Conservation (phyloP, 2,797 vertebrate genomes). For the Anguilla anguilla region DNA sequence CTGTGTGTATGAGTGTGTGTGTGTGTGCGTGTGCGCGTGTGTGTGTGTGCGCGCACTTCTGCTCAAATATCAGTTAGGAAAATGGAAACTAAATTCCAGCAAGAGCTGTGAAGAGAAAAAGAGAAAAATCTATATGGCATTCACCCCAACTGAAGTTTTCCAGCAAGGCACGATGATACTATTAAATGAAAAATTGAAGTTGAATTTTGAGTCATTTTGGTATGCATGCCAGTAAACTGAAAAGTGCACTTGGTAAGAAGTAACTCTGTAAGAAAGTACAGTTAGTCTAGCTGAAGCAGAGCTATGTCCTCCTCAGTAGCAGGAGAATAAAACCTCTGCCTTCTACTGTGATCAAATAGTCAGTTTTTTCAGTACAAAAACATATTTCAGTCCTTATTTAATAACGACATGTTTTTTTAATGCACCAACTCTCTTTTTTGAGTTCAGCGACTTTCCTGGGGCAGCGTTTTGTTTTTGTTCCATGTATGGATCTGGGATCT, state of each 20-base stretch:
- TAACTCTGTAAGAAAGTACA: constrained; percentile 8
- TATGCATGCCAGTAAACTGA: constrained; percentile 29
- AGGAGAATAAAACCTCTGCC: background rate
- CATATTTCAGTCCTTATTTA: too few species aligned
- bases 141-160: background rate
- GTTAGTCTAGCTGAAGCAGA: background rate
- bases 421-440: too few species aligned
- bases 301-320: background rate
- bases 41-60: background rate
- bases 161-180: background rate
- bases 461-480: too few species aligned
- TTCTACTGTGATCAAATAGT: too few species aligned
- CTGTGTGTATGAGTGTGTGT: background rate
- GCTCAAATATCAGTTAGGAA: background rate
- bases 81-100: background rate
- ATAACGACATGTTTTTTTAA: too few species aligned
- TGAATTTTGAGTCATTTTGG: background rate
- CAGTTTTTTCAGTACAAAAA: too few species aligned
- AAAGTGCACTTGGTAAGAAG: background rate
- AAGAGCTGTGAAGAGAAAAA: background rate
- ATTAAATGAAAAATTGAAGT: background rate
- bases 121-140: background rate
- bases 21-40: background rate
- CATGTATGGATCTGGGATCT: too few species aligned
- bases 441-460: too few species aligned